Evolutionary conservation across 2,797 vertebrate species (phyloP), one percentile per base, ranked within the genome.

Genomic region (Bradypus variegatus): DNA sequence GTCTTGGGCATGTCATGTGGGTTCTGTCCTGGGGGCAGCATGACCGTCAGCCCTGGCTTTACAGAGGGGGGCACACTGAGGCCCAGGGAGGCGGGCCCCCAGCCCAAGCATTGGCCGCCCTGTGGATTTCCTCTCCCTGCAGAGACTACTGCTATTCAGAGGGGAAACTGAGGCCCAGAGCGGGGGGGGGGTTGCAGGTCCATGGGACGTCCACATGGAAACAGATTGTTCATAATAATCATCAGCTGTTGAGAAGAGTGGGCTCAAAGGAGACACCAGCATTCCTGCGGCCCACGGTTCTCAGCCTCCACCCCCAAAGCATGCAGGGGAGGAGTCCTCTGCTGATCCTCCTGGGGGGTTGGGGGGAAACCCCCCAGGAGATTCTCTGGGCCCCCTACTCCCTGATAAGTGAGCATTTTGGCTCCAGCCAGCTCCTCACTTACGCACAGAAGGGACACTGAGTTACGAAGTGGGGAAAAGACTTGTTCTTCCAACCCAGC

Each of bases 51-150:
- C 10, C 16, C 55, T 6, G 5, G n/a, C 18, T 82, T 10, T 41
- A 38, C 48, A 41, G 23, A 9, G 58, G 18, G 27, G 72, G 88
- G n/a, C n/a, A 72, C 69, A 85, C 85, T n/a, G 48, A 92, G 84
- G 72, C 65, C n/a, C 25, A 27, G 58, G 60, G 36, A 21, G 14
- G 3, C 2, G 41, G n/a, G 29, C 15, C 27, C 38, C 86, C 60
- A 45, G 45, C 23, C 77, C 29, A 18, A 65, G 50, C 9, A 3
- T 8, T 3, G 23, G 38, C 1, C 11, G 11, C 72, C 13, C 18
- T 73, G 16, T 2, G 16, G 73, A 16, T 3, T 5, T 11, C 64
- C 69, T 36, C 27, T 27, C 36, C 13, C 8, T 33, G 65, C 11
- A 4, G n/a, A 31, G 60, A 21, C 25, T 13, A 2, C n/a, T 70